phyloP scores from a whole-genome alignment of 2,797 vertebrate genomes.

The Siniperca scherzeri region DNA sequence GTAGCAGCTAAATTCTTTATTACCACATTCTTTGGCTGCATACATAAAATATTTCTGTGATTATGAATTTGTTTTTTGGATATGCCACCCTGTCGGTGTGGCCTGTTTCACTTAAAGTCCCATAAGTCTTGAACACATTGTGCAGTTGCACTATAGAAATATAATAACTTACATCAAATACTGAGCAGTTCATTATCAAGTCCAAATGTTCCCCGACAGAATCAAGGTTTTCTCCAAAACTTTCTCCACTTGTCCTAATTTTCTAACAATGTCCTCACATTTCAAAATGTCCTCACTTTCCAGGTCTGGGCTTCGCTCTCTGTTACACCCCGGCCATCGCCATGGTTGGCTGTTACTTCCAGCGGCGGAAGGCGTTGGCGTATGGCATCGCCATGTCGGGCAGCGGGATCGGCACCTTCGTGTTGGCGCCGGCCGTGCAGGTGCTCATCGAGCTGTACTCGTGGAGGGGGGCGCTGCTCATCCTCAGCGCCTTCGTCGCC shows the following conservation, averaged over 20 bases:
- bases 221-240: no score
- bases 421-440: constrained; percentile 93
- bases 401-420: constrained; percentile 94
- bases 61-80: no score
- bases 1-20: no score
- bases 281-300: background rate
- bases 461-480: constrained; percentile 93
- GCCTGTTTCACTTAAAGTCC: no score
- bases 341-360: constrained; percentile 95
- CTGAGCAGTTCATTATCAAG: no score
- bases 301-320: constrained; percentile 91
- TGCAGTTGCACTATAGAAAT: no score
- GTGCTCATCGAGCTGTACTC: constrained; percentile 94
- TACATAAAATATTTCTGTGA: no score
- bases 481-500: constrained; percentile 93
- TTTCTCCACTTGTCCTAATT: background rate
- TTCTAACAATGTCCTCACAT: background rate
- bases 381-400: constrained; percentile 97
- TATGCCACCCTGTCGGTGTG: no score
- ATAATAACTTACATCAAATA: no score
- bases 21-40: no score
- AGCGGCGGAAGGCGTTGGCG: constrained; percentile 90
- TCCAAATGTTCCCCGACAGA: no score
- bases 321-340: constrained; percentile 95
- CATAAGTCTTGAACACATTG: no score